A percentile compares a stretch with the other conserved stretches of the same genome.
These are phyloP conservation scores for Helobdella robusta DNA, from an alignment of 2,888 invertebrate genomes.

Conservation along the genomic window DNA sequence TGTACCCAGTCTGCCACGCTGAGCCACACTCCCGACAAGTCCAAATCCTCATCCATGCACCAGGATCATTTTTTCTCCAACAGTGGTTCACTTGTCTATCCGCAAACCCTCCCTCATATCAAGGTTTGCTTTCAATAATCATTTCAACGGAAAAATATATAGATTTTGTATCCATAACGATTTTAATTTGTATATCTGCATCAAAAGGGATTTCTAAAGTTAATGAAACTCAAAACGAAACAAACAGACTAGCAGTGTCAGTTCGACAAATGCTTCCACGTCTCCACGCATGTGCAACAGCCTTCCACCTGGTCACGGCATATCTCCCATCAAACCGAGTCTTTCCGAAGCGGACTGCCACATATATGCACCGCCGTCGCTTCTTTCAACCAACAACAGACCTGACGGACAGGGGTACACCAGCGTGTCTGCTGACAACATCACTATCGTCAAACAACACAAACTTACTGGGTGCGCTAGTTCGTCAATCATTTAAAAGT, in stretches of 20 bases:
- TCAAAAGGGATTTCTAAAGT: not conserved
- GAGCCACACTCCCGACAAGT: too few species aligned
- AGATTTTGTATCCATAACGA: not conserved
- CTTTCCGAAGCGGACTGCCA: slow-evolving; percentile 28
- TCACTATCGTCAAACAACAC: slow-evolving; percentile 19
- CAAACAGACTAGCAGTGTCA: not conserved
- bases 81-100: not conserved
- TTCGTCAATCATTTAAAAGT: not conserved
- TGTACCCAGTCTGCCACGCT: too few species aligned
- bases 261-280: too few species aligned
- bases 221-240: not conserved
- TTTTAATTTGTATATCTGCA: not conserved
- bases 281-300: slow-evolving; percentile 27
- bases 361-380: slow-evolving; percentile 20
- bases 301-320: slow-evolving; percentile 24
- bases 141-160: not conserved
- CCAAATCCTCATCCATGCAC: not conserved
- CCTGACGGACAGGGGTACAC: slow-evolving; percentile 16
- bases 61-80: slow-evolving; percentile 4
- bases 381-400: not conserved
- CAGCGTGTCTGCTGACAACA: slow-evolving; percentile 29
- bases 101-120: not conserved
- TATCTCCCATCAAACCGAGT: slow-evolving; percentile 29
- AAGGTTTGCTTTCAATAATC: not conserved
- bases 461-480: slow-evolving; percentile 21